Base-by-base conservation (phyloP, 2,113 vertebrate species). In the Austrofundulus limnaeus region DNA sequence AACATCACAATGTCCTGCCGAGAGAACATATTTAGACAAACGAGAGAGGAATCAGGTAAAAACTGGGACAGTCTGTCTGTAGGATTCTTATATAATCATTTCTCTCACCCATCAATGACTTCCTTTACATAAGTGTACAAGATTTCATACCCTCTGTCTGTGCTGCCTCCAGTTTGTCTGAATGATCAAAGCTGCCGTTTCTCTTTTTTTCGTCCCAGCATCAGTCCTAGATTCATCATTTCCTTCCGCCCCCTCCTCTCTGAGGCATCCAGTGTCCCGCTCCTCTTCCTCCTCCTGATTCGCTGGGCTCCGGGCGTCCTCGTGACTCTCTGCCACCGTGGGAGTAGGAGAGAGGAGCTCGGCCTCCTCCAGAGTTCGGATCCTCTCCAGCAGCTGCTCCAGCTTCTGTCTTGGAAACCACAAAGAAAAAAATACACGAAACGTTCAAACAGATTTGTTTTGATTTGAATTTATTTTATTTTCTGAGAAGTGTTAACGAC, bases 151-250 rank as follows among this genome's bases (percentile, higher is more conserved):
- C 92, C 82, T 89, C 20, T 19, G 77, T 58, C 17, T 87, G 81
- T 91, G 89, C 37, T 47, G 51, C 78, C 81, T 94, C 94, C 94
- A 95, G 24, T 24, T 55, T 13, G 63, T 87, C 85, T 95, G 95
- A 62, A 96, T 93, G 61, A 80, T 48, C 67, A 72, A 65, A 10
- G 94, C 92, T 1, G 95, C 94, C 2, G 37, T 85, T 38, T 80
- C 71, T 42, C 45, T 85, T 13, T 50, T 47, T 53, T 34, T 68
- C 47, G 45, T 41, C 41, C 34, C 58, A n/a, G 14, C 47, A 4
- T 48, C 51, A 24, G 12, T 10, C 14, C 14, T 1, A 16, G 9
- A 1, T 15, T 49, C 37, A 39, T 65, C 34, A 1, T 41, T 54
- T 56, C 14, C 51, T 11, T 37, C 39, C 2, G 0, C 54, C 8